phyloP scores from a whole-genome alignment of 2,113 vertebrate genomes.

The Apaloderma vittatum region DNA sequence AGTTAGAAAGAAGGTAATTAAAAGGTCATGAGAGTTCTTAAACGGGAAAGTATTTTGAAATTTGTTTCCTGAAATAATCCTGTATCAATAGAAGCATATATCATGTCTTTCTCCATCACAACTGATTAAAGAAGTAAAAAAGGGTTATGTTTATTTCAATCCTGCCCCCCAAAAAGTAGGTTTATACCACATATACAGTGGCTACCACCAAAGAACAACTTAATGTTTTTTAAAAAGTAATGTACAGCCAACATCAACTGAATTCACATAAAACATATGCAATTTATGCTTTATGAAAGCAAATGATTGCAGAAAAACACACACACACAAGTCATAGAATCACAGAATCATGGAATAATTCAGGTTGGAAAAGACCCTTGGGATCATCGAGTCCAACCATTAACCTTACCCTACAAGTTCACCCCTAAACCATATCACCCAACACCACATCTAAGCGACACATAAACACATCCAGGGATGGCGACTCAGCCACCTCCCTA shows the following conservation, averaged over 20 bases:
- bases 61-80: not conserved
- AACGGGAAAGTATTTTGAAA: not conserved
- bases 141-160: not conserved
- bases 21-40: not conserved
- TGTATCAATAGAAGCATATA: not conserved
- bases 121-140: not conserved
- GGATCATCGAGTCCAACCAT: no score
- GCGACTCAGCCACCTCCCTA: no score
- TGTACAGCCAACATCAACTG: not conserved
- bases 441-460: no score
- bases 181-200: not conserved
- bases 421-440: no score
- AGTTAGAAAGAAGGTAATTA: not conserved
- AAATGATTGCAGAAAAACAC: not conserved
- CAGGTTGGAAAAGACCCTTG: no score
- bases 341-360: no score
- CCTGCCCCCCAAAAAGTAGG: not conserved
- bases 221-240: not conserved
- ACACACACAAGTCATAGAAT: not conserved
- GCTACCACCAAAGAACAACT: not conserved
- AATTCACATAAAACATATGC: not conserved
- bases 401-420: no score
- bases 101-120: not conserved
- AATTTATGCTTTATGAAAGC: not conserved
- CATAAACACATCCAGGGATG: no score